These are phyloP conservation scores for Andrena flavipes DNA, from an alignment of 2,888 invertebrate genomes.

Conservation along the genomic window DNA sequence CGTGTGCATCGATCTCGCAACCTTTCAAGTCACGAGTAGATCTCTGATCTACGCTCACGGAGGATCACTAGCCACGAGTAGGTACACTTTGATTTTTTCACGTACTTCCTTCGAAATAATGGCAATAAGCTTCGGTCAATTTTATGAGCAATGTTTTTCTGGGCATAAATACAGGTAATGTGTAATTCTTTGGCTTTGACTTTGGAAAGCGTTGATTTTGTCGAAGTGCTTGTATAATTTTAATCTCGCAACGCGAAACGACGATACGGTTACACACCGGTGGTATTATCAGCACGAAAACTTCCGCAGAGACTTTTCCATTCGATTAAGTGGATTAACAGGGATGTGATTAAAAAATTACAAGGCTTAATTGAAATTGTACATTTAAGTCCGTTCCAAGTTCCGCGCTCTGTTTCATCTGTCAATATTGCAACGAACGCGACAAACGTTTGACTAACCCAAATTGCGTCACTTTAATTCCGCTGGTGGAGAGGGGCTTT, in stretches of 20 bases:
- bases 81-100: too few relatives aligned
- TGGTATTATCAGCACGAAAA: background rate
- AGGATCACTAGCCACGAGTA: too few relatives aligned
- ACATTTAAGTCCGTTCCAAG: background rate
- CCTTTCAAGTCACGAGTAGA: background rate
- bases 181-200: constrained; percentile 25
- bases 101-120: constrained; percentile 65
- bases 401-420: constrained; percentile 4
- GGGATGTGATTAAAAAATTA: constrained; percentile 12
- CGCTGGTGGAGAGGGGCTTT: background rate
- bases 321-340: constrained; percentile 19
- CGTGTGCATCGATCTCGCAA: background rate
- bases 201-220: constrained; percentile 1
- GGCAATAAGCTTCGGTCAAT: constrained; percentile 3
- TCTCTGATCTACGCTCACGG: too few relatives aligned
- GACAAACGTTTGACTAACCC: constrained; percentile 33
- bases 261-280: background rate
- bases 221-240: background rate
- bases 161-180: background rate
- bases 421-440: constrained; percentile 7
- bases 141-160: background rate
- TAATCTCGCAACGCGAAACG: background rate
- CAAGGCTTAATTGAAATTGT: constrained; percentile 23
- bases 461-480: constrained; percentile 17
- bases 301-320: background rate